phyloP scores from a whole-genome alignment of 2,888 invertebrate genomes.

The Eugnorisma glareosa region DNA sequence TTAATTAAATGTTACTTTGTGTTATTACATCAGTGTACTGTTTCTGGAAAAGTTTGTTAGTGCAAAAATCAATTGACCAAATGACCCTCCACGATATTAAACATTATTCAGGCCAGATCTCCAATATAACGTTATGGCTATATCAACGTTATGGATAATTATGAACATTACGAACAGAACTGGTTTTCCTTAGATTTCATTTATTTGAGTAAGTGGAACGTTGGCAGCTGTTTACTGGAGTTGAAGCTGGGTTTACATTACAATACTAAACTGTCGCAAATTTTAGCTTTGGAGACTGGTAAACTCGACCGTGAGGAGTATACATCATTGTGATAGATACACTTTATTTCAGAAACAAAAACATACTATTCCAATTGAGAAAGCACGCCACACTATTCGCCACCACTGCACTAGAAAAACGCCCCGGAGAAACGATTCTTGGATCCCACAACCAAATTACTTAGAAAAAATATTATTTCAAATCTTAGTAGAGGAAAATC shows the following conservation, averaged over 20 bases:
- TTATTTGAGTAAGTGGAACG: slow-evolving; percentile 54
- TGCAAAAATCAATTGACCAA: neutral
- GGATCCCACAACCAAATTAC: no score
- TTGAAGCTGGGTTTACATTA: slow-evolving; percentile 6
- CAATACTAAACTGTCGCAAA: neutral
- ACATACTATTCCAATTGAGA: no score
- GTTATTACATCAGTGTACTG: neutral
- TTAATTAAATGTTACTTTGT: no score
- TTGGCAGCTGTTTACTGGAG: slow-evolving; percentile 33
- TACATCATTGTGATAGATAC: no score
- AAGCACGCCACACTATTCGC: no score
- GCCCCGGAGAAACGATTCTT: no score
- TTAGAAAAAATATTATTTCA: no score
- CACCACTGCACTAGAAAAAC: no score
- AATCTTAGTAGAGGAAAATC: no score
- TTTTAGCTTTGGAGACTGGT: no score
- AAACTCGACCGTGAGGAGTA: no score
- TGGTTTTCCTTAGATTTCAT: slow-evolving; percentile 64
- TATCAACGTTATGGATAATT: slow-evolving; percentile 48
- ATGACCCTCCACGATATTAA: neutral
- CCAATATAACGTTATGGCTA: slow-evolving; percentile 27
- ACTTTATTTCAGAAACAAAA: no score
- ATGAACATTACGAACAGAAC: slow-evolving; percentile 46
- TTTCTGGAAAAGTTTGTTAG: neutral
- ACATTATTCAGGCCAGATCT: slow-evolving; percentile 21